Conservation (phyloP, 2,113 vertebrate species). For the Chionis minor region DNA sequence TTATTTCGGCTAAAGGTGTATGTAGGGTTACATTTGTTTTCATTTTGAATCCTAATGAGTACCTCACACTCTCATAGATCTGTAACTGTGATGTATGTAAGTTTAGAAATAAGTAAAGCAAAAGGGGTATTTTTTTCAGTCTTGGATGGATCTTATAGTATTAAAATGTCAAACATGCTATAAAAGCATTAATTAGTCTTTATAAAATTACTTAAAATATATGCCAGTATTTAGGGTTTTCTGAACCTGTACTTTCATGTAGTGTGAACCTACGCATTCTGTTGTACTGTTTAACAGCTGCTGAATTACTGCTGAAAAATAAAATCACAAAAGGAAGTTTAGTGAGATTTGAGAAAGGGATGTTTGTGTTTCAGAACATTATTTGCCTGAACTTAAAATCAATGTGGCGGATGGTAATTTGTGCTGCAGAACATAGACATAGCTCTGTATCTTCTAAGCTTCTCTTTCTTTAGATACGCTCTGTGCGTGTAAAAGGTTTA, state of each 20-base stretch:
- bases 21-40: neutral
- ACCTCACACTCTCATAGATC: neutral
- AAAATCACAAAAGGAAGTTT: neutral
- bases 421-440: neutral
- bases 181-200: neutral
- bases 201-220: neutral
- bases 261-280: neutral
- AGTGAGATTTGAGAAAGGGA: neutral
- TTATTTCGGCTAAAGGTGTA: neutral
- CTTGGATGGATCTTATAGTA: neutral
- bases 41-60: neutral
- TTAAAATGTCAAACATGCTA: neutral
- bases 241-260: neutral
- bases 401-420: neutral
- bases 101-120: neutral
- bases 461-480: neutral
- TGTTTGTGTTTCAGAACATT: neutral
- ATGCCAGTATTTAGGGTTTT: neutral
- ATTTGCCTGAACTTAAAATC: neutral
- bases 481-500: neutral
- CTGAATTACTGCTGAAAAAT: neutral
- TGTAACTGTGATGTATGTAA: neutral
- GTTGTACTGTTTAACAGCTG: neutral
- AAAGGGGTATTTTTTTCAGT: neutral
- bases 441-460: neutral